Percentiles rank a stretch among this genome's conserved stretches.
Conservation (phyloP, 1,140 invertebrate species). For the Neocloeon triangulifer region DNA sequence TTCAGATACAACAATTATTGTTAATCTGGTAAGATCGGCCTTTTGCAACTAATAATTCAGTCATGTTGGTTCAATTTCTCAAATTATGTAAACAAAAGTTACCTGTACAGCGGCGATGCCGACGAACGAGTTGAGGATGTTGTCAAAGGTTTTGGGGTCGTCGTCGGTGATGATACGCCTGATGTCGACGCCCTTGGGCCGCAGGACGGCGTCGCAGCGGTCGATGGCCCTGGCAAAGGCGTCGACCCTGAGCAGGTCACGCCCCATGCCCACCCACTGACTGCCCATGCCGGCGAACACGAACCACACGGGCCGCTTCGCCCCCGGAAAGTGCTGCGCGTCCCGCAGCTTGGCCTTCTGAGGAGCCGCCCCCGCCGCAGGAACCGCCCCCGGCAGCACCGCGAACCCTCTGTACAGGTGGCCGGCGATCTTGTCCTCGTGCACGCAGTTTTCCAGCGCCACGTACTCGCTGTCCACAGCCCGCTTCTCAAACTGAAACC, state of each 20-base stretch:
- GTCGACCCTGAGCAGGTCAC: constrained; percentile 38
- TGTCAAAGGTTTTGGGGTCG: constrained; percentile 50
- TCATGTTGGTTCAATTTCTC: too few relatives aligned
- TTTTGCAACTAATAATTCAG: too few relatives aligned
- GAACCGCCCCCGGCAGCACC: constrained; percentile 27
- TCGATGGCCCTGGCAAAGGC: constrained; percentile 47
- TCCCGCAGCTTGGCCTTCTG: too few relatives aligned
- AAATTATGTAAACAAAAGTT: too few relatives aligned
- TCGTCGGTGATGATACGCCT: constrained; percentile 51
- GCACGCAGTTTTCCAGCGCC: constrained; percentile 13
- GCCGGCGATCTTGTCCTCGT: constrained; percentile 14
- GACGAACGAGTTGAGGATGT: constrained; percentile 67
- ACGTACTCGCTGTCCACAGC: constrained; percentile 15
- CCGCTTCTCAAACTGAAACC: constrained; percentile 11
- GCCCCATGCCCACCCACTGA: constrained; percentile 70
- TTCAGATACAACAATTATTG: too few relatives aligned
- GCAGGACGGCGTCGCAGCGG: constrained; percentile 44
- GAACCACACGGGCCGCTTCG: constrained; percentile 51
- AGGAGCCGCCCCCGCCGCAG: too few relatives aligned
- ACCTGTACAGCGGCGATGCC: constrained; percentile 70
- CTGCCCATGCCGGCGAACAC: constrained; percentile 82
- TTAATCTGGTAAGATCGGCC: too few relatives aligned
- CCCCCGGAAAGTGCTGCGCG: constrained; percentile 2
- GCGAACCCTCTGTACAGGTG: constrained; percentile 26
- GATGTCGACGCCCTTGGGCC: constrained; percentile 52